These are phyloP conservation scores for Eurytoma adleriae DNA, from an alignment of 2,888 invertebrate genomes.

Conservation along the genomic window DNA sequence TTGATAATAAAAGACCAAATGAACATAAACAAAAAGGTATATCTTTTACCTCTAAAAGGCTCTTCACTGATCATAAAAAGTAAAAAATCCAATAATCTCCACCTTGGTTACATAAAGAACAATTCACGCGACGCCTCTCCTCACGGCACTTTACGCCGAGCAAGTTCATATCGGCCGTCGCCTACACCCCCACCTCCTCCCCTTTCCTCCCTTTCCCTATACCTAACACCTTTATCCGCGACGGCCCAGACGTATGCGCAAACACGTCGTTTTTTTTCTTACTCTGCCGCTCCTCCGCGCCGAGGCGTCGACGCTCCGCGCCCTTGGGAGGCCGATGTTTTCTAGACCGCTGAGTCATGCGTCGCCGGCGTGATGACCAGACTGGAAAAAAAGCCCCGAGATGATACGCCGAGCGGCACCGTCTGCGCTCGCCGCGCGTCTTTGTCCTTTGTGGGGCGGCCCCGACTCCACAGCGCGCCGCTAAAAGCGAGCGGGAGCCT, in stretches of 20 bases:
- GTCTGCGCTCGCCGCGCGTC: not conserved
- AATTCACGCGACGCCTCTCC: no score
- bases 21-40: no score
- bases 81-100: no score
- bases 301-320: not conserved
- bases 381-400: slow-evolving; percentile 54
- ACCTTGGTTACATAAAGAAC: no score
- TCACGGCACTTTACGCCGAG: no score
- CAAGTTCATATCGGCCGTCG: no score
- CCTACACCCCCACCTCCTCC: no score
- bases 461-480: slow-evolving; percentile 28
- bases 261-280: not conserved
- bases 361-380: slow-evolving; percentile 44
- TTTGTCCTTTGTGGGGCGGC: slow-evolving; percentile 33
- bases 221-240: no score
- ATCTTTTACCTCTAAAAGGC: no score
- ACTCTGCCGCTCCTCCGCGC: not conserved
- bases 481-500: slow-evolving; percentile 53
- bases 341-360: slow-evolving; percentile 69
- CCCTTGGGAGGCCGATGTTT: slow-evolving; percentile 56
- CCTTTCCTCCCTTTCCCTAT: no score
- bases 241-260: not conserved
- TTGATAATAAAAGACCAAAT: no score
- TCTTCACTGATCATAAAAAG: no score
- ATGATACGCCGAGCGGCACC: slow-evolving; percentile 18